Evolutionary conservation across 2,888 invertebrate species (phyloP), one percentile per base, ranked within the genome.

Genomic region (Cerceris ruficornis): DNA sequence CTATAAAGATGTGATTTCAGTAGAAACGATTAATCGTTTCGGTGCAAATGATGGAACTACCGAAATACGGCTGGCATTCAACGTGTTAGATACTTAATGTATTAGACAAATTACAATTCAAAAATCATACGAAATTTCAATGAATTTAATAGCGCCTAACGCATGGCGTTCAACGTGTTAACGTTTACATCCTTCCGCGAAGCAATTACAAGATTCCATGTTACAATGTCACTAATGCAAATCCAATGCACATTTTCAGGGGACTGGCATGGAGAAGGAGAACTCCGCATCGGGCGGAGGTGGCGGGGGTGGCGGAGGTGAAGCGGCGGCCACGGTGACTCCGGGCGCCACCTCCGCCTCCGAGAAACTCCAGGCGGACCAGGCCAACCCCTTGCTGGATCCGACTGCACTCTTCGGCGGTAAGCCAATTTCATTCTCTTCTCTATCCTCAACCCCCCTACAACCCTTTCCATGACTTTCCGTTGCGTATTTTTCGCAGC

Each of bases 391-490:
- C 83, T 93, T 97, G 86, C 95, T 97, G 92, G 97, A 97, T 93
- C 96, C 97, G 86, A 96, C 96, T 89, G 95, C 95, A 83, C 94
- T 96, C 84, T 96, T 96, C 90, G 95, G 96, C 93, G 94, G 94
- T 94, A 89, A 93, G 93, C 92, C 76, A 90, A 82, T 82, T 81
- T 79, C 69, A 8, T 41, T 49, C 42, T 28, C 1, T 28, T 43
- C 43, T 28, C 17, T n/a, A 46, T 15, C 28, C 41, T 39, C 42
- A 2, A 28, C 4, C 1, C 1, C 28, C 28, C 28, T 28, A 2
- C 28, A 2, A 28, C 28, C 28, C 28, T 28, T 28, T 28, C 28
- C 28, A 28, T 4, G 28, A 28, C 28, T 28, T 28, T 28, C 4
- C 28, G 28, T 28, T 28, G 7, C 11, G 8, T 68, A 6, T n/a